phyloP scores from a whole-genome alignment of 2,888 invertebrate species.

The Oligia strigilis region DNA sequence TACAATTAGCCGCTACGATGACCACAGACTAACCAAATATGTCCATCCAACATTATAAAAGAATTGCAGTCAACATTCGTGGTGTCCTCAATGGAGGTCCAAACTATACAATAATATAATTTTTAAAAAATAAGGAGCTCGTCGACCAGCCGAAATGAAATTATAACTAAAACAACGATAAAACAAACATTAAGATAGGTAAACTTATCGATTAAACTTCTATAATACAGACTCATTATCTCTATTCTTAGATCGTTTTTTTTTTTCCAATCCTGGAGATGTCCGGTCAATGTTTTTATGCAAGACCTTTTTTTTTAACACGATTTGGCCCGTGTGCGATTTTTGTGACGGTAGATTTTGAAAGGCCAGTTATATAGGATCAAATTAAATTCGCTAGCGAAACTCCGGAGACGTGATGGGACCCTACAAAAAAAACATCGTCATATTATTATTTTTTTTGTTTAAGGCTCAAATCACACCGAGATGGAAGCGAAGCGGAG shows the following conservation, averaged over 20 bases:
- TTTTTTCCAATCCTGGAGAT: constrained; percentile 56
- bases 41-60: constrained; percentile 57
- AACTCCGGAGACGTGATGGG: neutral
- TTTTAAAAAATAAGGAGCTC: constrained; percentile 59
- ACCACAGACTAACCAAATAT: constrained; percentile 61
- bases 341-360: neutral
- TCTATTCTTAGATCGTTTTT: constrained; percentile 66
- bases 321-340: neutral
- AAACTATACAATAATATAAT: constrained; percentile 63
- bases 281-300: constrained; percentile 18
- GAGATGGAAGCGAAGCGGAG: no score
- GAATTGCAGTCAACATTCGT: constrained; percentile 60
- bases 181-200: constrained; percentile 77
- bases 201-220: constrained; percentile 78
- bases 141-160: constrained; percentile 75
- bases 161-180: constrained; percentile 83
- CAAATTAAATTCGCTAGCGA: neutral
- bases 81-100: constrained; percentile 50
- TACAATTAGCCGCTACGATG: constrained; percentile 68
- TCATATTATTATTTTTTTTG: neutral
- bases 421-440: no score
- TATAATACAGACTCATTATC: constrained; percentile 85
- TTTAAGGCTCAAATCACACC: neutral
- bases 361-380: constrained; percentile 9
- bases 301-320: neutral